A percentile compares a stretch with the other conserved stretches of the same genome.
These are phyloP conservation scores for Dasyurus viverrinus DNA, from an alignment of 2,113 vertebrate genomes.

Conservation along the genomic window DNA sequence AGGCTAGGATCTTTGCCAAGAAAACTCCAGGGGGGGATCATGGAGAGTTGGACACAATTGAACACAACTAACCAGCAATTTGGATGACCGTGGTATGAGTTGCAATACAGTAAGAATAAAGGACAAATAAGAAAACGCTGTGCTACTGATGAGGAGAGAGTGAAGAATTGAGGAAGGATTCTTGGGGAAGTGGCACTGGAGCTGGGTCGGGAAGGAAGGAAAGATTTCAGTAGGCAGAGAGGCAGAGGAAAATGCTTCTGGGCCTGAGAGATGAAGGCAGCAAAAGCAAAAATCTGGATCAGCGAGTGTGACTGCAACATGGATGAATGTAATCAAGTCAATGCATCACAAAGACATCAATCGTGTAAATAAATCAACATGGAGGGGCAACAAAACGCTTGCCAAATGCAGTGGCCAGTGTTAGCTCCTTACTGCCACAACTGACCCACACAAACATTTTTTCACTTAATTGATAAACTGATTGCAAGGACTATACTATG, in stretches of 20 bases:
- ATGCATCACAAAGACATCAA: background rate
- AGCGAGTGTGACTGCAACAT: background rate
- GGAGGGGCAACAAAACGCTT: background rate
- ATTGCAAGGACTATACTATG: background rate
- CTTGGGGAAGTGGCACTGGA: background rate
- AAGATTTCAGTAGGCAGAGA: background rate
- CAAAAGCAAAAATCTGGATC: background rate
- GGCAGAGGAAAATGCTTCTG: background rate
- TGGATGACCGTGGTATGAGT: background rate
- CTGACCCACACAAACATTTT: too few species aligned
- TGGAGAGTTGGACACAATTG: background rate
- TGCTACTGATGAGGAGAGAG: background rate
- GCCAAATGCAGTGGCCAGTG: background rate
- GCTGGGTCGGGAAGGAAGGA: background rate
- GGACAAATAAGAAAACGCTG: background rate
- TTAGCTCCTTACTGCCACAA: background rate
- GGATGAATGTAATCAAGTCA: background rate
- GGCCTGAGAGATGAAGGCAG: background rate
- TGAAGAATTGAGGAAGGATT: background rate
- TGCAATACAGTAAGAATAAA: background rate
- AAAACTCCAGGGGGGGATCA: background rate
- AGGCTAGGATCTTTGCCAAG: background rate
- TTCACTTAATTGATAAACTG: background rate
- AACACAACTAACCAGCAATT: background rate
- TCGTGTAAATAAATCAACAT: background rate